Conservation (phyloP, 2,113 vertebrate species). For the Talpa occidentalis region DNA sequence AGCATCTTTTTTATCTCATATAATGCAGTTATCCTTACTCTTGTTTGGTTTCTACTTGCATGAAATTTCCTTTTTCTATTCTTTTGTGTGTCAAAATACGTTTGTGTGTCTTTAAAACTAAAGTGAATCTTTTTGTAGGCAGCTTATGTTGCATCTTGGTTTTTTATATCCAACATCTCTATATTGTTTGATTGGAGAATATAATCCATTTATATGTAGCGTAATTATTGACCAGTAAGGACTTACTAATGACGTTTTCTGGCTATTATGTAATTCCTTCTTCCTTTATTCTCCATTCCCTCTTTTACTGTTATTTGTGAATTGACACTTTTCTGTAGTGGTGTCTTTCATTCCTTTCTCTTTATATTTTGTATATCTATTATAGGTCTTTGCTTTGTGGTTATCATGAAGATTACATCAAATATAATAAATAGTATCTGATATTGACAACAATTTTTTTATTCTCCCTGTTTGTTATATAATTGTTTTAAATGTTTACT, state of each 20-base stretch:
- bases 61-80: not conserved
- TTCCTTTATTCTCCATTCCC: not conserved
- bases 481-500: not conserved
- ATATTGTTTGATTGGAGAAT: not conserved
- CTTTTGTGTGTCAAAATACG: not conserved
- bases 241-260: not conserved
- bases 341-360: too few relatives aligned
- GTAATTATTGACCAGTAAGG: not conserved
- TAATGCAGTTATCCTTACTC: too few relatives aligned
- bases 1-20: too few relatives aligned
- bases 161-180: not conserved
- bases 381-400: not conserved
- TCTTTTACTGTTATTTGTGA: not conserved
- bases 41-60: too few relatives aligned
- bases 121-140: too few relatives aligned
- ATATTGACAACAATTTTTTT: not conserved
- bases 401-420: not conserved
- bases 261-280: not conserved
- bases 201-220: not conserved
- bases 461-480: not conserved
- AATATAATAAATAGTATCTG: not conserved
- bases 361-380: not conserved
- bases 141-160: too few relatives aligned
- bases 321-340: not conserved
- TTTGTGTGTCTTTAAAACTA: too few relatives aligned